Evolutionary conservation across 2,888 invertebrate species (phyloP).

Genomic region (Tipula confusa): DNA sequence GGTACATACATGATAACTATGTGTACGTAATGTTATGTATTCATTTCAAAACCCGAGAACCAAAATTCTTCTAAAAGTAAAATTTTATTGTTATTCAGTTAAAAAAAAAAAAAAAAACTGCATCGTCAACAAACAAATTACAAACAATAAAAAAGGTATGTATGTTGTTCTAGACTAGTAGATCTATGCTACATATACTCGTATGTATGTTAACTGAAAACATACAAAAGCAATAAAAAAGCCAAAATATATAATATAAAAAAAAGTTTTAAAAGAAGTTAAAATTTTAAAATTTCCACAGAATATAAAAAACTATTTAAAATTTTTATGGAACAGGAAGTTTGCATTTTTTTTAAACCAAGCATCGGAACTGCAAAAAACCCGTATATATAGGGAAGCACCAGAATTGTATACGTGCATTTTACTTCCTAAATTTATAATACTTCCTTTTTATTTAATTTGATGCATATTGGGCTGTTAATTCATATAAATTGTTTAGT

Average conservation of each 20-base stretch:
- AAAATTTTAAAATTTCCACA: background rate
- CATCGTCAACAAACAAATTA: background rate
- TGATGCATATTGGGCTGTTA: too few relatives aligned
- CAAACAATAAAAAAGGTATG: background rate
- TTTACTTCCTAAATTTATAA: too few relatives aligned
- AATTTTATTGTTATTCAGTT: constrained; percentile 15
- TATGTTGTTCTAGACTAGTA: background rate
- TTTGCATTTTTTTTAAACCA: background rate
- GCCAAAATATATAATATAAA: too few relatives aligned
- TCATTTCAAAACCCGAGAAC: background rate
- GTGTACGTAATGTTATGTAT: background rate
- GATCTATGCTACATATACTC: background rate
- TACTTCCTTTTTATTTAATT: too few relatives aligned
- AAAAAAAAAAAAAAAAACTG: too few relatives aligned
- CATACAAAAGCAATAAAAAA: background rate
- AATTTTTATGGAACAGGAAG: background rate
- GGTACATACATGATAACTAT: background rate
- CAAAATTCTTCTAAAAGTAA: background rate
- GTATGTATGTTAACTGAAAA: too few relatives aligned
- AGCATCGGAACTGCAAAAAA: background rate
- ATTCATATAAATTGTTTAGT: too few relatives aligned
- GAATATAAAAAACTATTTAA: background rate
- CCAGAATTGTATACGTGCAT: too few relatives aligned
- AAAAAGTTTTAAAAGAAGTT: background rate
- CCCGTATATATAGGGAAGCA: too few relatives aligned